phyloP scores from a whole-genome alignment of 2,888 invertebrate genomes.

The Brachylomia viminalis region DNA sequence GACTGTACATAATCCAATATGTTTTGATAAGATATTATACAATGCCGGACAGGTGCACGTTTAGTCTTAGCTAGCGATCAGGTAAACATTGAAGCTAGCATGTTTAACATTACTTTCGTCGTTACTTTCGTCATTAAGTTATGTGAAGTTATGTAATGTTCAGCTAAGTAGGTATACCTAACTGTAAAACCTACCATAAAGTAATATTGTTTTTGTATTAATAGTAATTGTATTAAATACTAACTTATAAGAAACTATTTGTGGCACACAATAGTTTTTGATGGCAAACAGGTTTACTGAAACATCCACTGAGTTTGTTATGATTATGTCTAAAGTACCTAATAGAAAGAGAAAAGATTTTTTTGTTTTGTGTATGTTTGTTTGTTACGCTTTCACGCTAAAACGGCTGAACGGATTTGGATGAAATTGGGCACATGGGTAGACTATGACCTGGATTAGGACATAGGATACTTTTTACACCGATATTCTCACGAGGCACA shows the following conservation, averaged over 20 bases:
- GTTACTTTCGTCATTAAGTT: conserved; percentile 16
- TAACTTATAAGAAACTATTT: conserved; percentile 6
- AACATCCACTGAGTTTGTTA: not conserved
- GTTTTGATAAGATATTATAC: conserved; percentile 31
- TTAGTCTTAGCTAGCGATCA: conserved; percentile 22
- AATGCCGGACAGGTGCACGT: conserved; percentile 39
- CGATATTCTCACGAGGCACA: too few species aligned
- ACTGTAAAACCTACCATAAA: conserved; percentile 10
- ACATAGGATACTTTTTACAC: too few species aligned
- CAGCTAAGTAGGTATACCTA: not conserved
- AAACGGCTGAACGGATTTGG: too few species aligned
- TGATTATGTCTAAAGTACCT: not conserved
- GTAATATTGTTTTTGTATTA: conserved; percentile 1
- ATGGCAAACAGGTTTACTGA: conserved; percentile 13
- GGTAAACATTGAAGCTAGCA: conserved; percentile 21
- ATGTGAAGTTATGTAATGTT: not conserved
- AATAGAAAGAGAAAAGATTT: too few species aligned
- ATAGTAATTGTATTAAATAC: conserved; percentile 7
- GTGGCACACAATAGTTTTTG: conserved; percentile 27
- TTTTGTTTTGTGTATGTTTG: too few species aligned
- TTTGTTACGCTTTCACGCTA: too few species aligned
- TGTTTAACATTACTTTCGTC: not conserved
- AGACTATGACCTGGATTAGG: too few species aligned
- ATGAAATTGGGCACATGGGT: too few species aligned
- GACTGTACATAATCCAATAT: conserved; percentile 26